Evolutionary conservation across 64 coral and sea anemone species (phyloP).

Genomic region (Montipora efflorescens): DNA sequence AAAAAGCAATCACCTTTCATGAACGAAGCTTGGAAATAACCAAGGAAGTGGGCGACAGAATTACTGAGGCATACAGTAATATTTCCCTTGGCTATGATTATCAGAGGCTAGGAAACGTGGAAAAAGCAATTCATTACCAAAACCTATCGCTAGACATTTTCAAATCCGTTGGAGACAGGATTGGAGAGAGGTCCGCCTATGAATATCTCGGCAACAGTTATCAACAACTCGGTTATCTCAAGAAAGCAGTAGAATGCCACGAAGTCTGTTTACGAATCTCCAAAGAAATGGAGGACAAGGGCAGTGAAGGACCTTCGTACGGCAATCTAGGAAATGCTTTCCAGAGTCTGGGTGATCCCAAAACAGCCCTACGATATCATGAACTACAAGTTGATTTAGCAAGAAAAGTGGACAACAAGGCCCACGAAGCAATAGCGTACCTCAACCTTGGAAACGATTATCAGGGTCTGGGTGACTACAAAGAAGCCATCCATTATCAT

Average conservation of each 20-base stretch:
- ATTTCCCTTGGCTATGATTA: not conserved
- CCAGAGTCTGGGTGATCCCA: not conserved
- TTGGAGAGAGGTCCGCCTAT: not conserved
- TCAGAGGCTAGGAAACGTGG: not conserved
- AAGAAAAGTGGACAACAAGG: not conserved
- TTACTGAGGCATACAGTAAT: not conserved
- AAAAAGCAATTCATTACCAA: not conserved
- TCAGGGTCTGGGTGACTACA: not conserved
- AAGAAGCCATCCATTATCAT: constrained; percentile 14
- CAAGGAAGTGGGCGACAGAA: not conserved
- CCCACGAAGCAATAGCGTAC: not conserved
- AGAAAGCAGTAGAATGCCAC: constrained; percentile 1
- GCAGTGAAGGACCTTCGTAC: not conserved
- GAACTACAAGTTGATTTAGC: not conserved
- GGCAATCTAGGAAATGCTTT: constrained; percentile 3
- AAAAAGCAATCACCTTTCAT: constrained; percentile 7
- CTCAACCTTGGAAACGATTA: constrained; percentile 13
- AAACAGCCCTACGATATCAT: constrained; percentile 13
- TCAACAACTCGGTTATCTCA: not conserved
- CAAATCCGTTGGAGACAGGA: not conserved
- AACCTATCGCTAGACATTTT: not conserved
- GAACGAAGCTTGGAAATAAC: constrained; percentile 13
- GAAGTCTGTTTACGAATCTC: not conserved
- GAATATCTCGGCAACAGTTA: not conserved
- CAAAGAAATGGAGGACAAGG: not conserved